A percentile compares a stretch with the other conserved stretches of the same genome.
These are phyloP conservation scores for Sebastes steindachneri DNA, from an alignment of 2,797 vertebrate species.

Conservation along the genomic window DNA sequence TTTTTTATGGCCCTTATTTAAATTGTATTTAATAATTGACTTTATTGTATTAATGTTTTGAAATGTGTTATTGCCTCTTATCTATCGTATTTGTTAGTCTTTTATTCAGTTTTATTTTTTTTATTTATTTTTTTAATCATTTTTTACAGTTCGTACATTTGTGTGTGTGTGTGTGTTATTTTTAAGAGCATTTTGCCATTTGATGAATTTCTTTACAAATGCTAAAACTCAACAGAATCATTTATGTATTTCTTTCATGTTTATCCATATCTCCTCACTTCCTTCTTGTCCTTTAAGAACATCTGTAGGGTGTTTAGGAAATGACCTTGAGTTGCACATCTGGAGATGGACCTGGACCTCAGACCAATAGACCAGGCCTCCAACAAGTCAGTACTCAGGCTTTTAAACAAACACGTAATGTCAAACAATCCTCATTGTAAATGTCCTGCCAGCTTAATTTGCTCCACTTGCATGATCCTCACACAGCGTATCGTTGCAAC, in stretches of 20 bases:
- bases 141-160: no score
- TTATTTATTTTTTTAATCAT: no score
- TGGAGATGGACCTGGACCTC: neutral
- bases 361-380: neutral
- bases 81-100: neutral
- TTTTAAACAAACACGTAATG: neutral
- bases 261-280: neutral
- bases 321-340: neutral
- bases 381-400: neutral
- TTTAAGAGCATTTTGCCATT: neutral
- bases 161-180: neutral
- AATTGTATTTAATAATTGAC: neutral
- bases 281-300: neutral
- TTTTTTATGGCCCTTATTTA: neutral
- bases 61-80: neutral
- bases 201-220: neutral
- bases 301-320: neutral
- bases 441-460: neutral
- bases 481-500: slow-evolving; percentile 9
- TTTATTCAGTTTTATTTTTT: no score
- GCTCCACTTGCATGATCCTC: slow-evolving; percentile 4
- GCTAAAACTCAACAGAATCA: neutral
- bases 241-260: neutral
- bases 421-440: no score
- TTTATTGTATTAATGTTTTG: neutral